Percentiles rank a stretch among this genome's conserved stretches.
These are phyloP conservation scores for Mohoua ochrocephala DNA, from an alignment of 2,113 vertebrate genomes.

Conservation along the genomic window DNA sequence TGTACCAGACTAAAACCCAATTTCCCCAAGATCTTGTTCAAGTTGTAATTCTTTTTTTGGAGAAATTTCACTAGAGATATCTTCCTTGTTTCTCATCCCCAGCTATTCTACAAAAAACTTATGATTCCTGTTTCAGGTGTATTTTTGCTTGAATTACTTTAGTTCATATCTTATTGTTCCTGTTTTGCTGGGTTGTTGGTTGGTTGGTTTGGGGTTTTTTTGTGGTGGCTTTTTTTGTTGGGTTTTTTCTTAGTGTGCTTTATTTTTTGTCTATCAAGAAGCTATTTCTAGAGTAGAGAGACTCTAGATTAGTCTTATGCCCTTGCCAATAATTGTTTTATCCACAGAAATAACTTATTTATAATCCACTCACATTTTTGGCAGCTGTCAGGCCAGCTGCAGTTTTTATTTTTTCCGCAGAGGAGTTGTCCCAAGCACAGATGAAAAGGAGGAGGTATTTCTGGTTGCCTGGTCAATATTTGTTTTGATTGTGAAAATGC, in stretches of 20 bases:
- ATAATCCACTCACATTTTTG: background rate
- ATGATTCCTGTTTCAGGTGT: background rate
- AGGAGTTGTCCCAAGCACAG: background rate
- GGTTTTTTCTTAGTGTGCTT: background rate
- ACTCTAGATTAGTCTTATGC: background rate
- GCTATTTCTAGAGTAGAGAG: background rate
- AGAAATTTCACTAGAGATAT: background rate
- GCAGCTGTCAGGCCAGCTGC: background rate
- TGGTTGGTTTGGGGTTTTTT: background rate
- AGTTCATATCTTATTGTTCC: background rate
- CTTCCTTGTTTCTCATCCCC: background rate
- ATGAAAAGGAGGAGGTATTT: background rate
- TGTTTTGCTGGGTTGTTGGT: background rate
- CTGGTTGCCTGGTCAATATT: background rate
- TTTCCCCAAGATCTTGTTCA: background rate
- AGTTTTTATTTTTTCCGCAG: background rate
- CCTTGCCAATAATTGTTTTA: background rate
- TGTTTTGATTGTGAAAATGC: background rate
- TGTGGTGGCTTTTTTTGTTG: background rate
- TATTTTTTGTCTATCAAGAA: background rate
- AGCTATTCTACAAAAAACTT: background rate
- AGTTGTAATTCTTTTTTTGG: background rate
- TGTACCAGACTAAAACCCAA: background rate
- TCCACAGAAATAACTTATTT: background rate
- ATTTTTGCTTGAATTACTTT: background rate